Conservation (phyloP, 2,797 vertebrate species). For the Ptychadena robeensis region DNA sequence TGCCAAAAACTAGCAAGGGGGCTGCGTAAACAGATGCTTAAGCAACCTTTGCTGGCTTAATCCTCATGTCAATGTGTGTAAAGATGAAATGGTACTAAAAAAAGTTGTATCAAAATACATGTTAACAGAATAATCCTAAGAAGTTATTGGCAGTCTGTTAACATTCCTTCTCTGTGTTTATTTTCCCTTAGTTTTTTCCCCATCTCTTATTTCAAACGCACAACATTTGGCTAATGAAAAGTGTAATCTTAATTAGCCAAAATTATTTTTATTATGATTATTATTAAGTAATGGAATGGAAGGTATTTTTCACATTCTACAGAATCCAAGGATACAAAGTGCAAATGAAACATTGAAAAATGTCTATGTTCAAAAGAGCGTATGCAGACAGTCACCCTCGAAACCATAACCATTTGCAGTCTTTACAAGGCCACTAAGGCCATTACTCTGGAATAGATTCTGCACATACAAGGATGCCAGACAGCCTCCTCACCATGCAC, state of each 20-base stretch:
- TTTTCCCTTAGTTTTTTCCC: slow-evolving; percentile 1
- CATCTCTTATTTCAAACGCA: background rate
- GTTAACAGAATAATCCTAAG: slow-evolving; percentile 44
- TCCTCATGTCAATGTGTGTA: slow-evolving; percentile 34
- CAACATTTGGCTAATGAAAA: background rate
- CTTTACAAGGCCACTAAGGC: no score
- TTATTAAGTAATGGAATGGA: no score
- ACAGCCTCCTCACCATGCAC: no score
- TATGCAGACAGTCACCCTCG: no score
- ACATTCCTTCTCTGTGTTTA: slow-evolving; percentile 16
- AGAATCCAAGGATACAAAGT: no score
- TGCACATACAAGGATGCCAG: no score
- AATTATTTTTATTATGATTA: no score
- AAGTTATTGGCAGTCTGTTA: slow-evolving; percentile 3
- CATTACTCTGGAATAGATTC: no score
- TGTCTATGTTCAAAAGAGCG: no score
- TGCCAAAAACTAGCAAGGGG: slow-evolving; percentile 5
- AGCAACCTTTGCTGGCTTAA: slow-evolving; percentile 37
- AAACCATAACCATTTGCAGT: no score
- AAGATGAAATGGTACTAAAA: slow-evolving; percentile 17
- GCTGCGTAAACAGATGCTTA: slow-evolving; percentile 41
- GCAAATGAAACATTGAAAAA: no score
- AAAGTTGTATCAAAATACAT: slow-evolving; percentile 23
- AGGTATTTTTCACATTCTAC: no score
- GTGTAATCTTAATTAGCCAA: background rate